A percentile compares a stretch with the other conserved stretches of the same genome.
Evolutionary conservation across 2,888 invertebrate species (phyloP).

Genomic region (Agrochola lota): DNA sequence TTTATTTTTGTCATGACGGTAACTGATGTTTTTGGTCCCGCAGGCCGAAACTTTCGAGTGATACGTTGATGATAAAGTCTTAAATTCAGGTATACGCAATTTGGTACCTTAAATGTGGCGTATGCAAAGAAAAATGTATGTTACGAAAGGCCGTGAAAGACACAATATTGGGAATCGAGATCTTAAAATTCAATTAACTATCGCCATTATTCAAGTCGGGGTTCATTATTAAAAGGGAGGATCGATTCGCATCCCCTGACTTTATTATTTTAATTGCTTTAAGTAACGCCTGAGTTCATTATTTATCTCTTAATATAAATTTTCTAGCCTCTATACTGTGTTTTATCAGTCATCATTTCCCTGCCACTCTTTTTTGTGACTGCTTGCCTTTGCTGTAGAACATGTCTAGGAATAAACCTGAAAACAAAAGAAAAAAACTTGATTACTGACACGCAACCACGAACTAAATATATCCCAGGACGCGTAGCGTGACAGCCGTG

Average conservation of each 20-base stretch:
- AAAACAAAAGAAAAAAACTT: slow-evolving; percentile 78
- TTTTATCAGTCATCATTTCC: slow-evolving; percentile 71
- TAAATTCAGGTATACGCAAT: neutral
- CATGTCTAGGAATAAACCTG: slow-evolving; percentile 94
- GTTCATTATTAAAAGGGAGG: neutral
- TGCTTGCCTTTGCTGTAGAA: slow-evolving; percentile 91
- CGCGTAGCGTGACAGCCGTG: too few relatives aligned
- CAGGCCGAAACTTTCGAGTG: neutral
- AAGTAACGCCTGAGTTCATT: neutral
- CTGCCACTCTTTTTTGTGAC: slow-evolving; percentile 72
- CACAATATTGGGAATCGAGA: neutral
- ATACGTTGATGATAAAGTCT: neutral
- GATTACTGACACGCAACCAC: neutral
- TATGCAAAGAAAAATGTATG: neutral
- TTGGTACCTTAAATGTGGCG: neutral
- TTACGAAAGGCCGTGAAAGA: neutral
- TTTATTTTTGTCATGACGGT: neutral
- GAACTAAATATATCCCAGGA: neutral
- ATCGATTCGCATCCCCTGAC: neutral
- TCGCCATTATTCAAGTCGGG: neutral
- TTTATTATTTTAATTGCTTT: slow-evolving; percentile 1
- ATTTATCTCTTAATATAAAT: slow-evolving; percentile 8
- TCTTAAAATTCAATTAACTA: neutral
- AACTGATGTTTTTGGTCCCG: neutral
- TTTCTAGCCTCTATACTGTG: slow-evolving; percentile 32